phyloP scores from a whole-genome alignment of 2,888 invertebrate species.

The Hemicrepidius hirtus region DNA sequence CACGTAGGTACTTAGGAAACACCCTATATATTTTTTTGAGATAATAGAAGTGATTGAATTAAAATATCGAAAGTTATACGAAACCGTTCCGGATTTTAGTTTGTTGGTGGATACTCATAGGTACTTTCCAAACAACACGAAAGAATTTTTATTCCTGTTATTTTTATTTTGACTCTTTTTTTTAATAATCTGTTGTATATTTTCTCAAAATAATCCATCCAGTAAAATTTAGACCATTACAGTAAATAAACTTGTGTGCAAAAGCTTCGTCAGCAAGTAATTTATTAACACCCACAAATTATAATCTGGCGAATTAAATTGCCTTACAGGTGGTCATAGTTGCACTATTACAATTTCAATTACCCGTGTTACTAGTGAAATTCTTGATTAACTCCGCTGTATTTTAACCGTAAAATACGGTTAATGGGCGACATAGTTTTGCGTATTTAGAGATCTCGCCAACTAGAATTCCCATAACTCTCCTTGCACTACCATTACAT shows the following conservation, averaged over 20 bases:
- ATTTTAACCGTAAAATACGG: constrained; percentile 39
- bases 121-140: too few species aligned
- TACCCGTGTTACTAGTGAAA: constrained; percentile 31
- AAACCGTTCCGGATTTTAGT: too few species aligned
- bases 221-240: neutral
- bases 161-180: too few species aligned
- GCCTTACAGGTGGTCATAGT: constrained; percentile 24
- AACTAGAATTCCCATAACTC: neutral
- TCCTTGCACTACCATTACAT: too few species aligned
- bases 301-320: constrained; percentile 12
- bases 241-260: too few species aligned
- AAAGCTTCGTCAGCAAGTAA: too few species aligned
- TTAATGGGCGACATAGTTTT: constrained; percentile 25
- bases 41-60: too few species aligned
- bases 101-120: too few species aligned
- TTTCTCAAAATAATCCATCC: neutral
- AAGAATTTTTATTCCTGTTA: too few species aligned
- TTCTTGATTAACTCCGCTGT: constrained; percentile 38
- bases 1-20: too few species aligned
- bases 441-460: neutral
- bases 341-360: constrained; percentile 32
- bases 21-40: too few species aligned
- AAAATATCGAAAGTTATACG: too few species aligned
- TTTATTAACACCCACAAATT: neutral
- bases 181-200: neutral